Evolutionary conservation across 2,113 vertebrate species (phyloP).

Genomic region (Dinomys branickii): DNA sequence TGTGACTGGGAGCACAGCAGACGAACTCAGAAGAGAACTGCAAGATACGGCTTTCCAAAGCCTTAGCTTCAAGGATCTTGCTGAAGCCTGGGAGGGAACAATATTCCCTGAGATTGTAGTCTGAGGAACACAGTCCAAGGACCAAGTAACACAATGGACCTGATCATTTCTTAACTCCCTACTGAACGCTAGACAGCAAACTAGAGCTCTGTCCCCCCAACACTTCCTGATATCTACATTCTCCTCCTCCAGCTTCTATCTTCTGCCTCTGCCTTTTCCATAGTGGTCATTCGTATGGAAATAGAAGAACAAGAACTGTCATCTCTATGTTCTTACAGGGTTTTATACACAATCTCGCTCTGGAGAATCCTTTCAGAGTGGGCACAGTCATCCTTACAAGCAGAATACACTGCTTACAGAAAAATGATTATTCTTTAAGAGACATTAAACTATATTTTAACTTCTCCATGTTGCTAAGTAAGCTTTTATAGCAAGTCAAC

Average conservation of each 20-base stretch:
- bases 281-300: not conserved
- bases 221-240: not conserved
- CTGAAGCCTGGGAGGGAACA: not conserved
- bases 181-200: not conserved
- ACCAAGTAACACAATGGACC: not conserved
- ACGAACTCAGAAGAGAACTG: not conserved
- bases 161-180: not conserved
- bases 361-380: not conserved
- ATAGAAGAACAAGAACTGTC: not conserved
- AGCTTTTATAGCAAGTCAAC: not conserved
- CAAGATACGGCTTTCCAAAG: not conserved
- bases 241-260: not conserved
- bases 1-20: not conserved
- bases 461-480: conserved; percentile 9
- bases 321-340: not conserved
- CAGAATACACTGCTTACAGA: not conserved
- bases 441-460: conserved; percentile 6
- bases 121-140: not conserved
- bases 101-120: no score
- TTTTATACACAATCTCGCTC: not conserved
- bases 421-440: not conserved
- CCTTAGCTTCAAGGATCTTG: not conserved
- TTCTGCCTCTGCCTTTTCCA: not conserved
- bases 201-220: not conserved
- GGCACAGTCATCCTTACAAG: not conserved